phyloP scores from a whole-genome alignment of 2,888 invertebrate species.

The Caenorhabditis panamensis region DNA sequence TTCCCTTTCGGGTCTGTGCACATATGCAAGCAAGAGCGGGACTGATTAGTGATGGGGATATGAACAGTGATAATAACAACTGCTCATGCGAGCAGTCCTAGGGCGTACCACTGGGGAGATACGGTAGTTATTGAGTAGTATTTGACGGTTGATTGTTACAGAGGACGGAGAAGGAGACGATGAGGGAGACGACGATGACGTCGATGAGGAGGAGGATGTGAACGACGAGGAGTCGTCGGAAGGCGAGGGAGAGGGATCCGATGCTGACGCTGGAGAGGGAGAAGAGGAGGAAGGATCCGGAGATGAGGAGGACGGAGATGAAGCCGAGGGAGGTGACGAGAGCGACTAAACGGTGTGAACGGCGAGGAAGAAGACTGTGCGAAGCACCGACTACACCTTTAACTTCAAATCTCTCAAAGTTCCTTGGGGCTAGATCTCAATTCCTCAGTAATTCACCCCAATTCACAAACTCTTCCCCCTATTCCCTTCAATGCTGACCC shows the following conservation, averaged over 20 bases:
- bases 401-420: constrained; percentile 47
- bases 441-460: constrained; percentile 47
- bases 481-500: constrained; percentile 40
- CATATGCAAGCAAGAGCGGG: background rate
- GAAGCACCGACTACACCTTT: constrained; percentile 24
- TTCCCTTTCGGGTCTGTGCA: background rate
- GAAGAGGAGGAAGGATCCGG: constrained; percentile 65
- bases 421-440: constrained; percentile 62
- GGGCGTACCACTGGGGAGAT: background rate
- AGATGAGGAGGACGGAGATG: constrained; percentile 64
- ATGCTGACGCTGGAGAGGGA: constrained; percentile 64
- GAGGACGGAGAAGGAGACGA: constrained; percentile 65
- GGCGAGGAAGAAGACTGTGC: constrained; percentile 17
- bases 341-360: constrained; percentile 55
- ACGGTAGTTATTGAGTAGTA: background rate
- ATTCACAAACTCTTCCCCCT: constrained; percentile 4
- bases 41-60: constrained; percentile 9
- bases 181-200: constrained; percentile 66
- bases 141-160: constrained; percentile 8
- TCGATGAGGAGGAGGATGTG: constrained; percentile 72
- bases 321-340: constrained; percentile 68
- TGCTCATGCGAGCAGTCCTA: background rate
- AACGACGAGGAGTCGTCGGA: constrained; percentile 69
- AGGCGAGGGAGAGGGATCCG: constrained; percentile 66
- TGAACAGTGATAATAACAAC: constrained; percentile 3